Evolutionary conservation across 1,140 invertebrate species (phyloP).

Genomic region (Lordiphosa mommai): DNA sequence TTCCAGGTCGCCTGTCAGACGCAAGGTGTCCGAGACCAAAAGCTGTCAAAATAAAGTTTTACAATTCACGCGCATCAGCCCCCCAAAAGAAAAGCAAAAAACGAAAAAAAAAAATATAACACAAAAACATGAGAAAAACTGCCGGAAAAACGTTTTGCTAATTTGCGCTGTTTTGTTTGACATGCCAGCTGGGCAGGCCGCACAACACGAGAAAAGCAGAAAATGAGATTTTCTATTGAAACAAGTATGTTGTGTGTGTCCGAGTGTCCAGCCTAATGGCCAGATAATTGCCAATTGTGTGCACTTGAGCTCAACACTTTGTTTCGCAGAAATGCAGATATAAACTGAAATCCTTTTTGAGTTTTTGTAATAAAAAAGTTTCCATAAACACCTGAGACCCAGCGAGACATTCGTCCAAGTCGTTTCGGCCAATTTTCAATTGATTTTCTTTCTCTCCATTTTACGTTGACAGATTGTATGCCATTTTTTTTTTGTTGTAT

Average conservation of each 20-base stretch:
- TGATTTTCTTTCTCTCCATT: slow-evolving; percentile 59
- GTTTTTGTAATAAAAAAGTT: slow-evolving; percentile 65
- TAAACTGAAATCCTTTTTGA: slow-evolving; percentile 7
- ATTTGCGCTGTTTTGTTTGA: slow-evolving; percentile 68
- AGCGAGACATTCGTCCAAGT: not conserved
- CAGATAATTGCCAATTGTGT: slow-evolving; percentile 70
- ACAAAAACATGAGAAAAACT: slow-evolving; percentile 14
- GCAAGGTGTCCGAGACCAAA: slow-evolving; percentile 57
- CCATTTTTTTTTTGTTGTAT: slow-evolving; percentile 68
- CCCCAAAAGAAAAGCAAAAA: not conserved
- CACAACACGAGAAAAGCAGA: slow-evolving; percentile 52
- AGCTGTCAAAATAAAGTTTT: slow-evolving; percentile 76
- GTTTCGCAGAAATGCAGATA: slow-evolving; percentile 4
- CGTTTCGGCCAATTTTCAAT: slow-evolving; percentile 62
- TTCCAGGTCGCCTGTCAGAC: slow-evolving; percentile 16
- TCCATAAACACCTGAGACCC: slow-evolving; percentile 70
- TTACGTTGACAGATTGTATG: slow-evolving; percentile 74
- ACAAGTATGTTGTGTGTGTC: slow-evolving; percentile 46
- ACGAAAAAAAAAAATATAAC: slow-evolving; percentile 6
- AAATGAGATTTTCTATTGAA: slow-evolving; percentile 41
- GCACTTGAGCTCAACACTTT: slow-evolving; percentile 32
- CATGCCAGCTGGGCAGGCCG: slow-evolving; percentile 48
- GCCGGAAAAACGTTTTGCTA: slow-evolving; percentile 43
- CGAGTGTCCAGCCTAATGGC: slow-evolving; percentile 49
- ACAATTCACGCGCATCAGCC: slow-evolving; percentile 53